Conservation (phyloP, 2,888 invertebrate genomes). For the Drosophila barbarae region DNA sequence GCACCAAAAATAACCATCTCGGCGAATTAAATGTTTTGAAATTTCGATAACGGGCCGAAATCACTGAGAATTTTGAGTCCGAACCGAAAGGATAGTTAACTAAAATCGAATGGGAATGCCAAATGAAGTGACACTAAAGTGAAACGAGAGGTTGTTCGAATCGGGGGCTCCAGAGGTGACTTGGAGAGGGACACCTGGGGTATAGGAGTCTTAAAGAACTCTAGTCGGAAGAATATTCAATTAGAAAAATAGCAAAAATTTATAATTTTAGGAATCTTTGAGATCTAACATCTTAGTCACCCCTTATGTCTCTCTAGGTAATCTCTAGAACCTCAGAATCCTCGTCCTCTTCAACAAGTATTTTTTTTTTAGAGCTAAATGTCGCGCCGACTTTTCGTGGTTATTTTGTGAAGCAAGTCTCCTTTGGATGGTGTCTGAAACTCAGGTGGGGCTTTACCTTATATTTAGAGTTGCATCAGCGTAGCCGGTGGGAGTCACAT, state of each 20-base stretch:
- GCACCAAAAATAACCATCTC: slow-evolving; percentile 33
- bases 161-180: background rate
- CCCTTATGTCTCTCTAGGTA: background rate
- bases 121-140: slow-evolving; percentile 25
- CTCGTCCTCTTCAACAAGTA: too few relatives aligned
- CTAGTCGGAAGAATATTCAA: background rate
- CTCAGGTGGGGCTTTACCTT: slow-evolving; percentile 22
- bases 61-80: slow-evolving; percentile 35
- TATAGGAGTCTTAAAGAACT: background rate
- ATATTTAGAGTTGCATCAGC: slow-evolving; percentile 6
- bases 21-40: slow-evolving; percentile 4
- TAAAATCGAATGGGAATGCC: slow-evolving; percentile 2
- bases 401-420: background rate
- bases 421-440: background rate
- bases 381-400: background rate
- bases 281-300: background rate
- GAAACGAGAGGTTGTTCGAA: slow-evolving; percentile 1
- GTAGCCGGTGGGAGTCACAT: slow-evolving; percentile 1
- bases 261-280: too few relatives aligned
- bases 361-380: background rate
- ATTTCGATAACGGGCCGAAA: slow-evolving; percentile 27
- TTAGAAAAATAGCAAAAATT: background rate
- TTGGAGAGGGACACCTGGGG: background rate
- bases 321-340: background rate
- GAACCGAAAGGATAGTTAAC: slow-evolving; percentile 13